A percentile compares a stretch with the other conserved stretches of the same genome.
phyloP scores from a whole-genome alignment of 2,113 vertebrate genomes.

The Mustela nigripes region DNA sequence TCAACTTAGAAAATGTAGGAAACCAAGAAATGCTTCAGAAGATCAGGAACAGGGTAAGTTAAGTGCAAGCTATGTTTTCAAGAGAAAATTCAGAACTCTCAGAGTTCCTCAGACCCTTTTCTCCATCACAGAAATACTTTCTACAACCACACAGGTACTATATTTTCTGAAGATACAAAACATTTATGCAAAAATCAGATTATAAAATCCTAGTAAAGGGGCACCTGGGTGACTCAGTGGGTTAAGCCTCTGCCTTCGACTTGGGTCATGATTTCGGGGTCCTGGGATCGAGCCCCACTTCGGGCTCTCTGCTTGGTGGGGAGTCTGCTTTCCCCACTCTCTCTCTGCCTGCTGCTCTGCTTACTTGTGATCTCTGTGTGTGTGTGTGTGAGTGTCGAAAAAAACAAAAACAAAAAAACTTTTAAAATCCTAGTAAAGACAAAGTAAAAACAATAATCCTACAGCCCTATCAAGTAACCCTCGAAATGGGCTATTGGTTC shows the following conservation, averaged over 20 bases:
- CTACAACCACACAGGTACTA: not conserved
- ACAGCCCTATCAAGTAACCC: not conserved
- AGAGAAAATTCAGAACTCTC: constrained; percentile 1
- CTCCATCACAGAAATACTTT: constrained; percentile 40
- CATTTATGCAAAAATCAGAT: not conserved
- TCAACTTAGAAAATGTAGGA: constrained; percentile 81
- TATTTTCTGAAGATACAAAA: constrained; percentile 50
- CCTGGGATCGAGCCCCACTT: too few species aligned
- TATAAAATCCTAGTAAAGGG: constrained; percentile 30
- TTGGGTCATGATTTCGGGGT: too few species aligned
- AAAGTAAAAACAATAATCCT: constrained; percentile 48
- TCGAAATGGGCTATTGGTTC: constrained; percentile 46
- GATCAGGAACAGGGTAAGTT: constrained; percentile 85
- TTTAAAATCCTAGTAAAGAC: constrained; percentile 20
- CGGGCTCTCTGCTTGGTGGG: too few species aligned
- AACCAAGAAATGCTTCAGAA: constrained; percentile 83
- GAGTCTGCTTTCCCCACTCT: too few species aligned
- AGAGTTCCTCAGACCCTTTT: constrained; percentile 9
- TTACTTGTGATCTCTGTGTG: too few species aligned
- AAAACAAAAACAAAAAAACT: too few species aligned
- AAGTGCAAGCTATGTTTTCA: constrained; percentile 59
- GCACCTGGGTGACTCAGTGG: too few species aligned
- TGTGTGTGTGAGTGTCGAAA: too few species aligned
- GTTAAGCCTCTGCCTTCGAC: too few species aligned
- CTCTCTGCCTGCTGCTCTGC: too few species aligned